A percentile compares a stretch with the other conserved stretches of the same genome.
Conservation (phyloP, 2,797 vertebrate genomes). For the Hylomyscus alleni region DNA sequence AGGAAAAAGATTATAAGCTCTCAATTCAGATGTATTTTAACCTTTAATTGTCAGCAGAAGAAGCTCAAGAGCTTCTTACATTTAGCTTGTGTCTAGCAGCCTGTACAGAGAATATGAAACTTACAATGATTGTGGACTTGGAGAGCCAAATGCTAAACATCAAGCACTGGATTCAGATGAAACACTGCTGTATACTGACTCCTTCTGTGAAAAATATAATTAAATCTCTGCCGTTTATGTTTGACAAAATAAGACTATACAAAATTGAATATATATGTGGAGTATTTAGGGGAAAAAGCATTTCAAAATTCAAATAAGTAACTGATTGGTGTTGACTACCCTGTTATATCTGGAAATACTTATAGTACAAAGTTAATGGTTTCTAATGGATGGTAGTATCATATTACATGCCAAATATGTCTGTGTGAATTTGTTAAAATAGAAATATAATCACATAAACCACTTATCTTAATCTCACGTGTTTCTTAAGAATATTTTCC, state of each 20-base stretch:
- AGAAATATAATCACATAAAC: neutral
- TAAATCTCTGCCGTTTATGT: neutral
- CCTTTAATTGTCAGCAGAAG: neutral
- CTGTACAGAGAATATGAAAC: neutral
- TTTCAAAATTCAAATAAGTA: neutral
- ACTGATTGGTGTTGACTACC: neutral
- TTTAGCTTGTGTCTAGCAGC: neutral
- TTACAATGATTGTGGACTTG: neutral
- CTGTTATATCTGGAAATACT: conserved; percentile 2
- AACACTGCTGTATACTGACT: neutral
- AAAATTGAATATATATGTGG: neutral
- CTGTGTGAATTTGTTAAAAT: neutral
- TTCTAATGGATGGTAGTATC: neutral
- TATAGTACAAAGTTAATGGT: conserved; percentile 25
- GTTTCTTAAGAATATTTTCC: conserved; percentile 63
- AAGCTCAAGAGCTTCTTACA: neutral
- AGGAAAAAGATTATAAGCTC: neutral
- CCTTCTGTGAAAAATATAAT: neutral
- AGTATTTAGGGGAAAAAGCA: neutral
- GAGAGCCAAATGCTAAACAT: too few relatives aligned
- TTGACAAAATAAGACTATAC: neutral
- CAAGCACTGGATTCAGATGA: neutral
- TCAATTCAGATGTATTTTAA: neutral
- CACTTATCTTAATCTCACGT: conserved; percentile 26
- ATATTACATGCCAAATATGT: neutral